phyloP scores from a whole-genome alignment of 2,797 vertebrate genomes.

The Fundulus diaphanus region DNA sequence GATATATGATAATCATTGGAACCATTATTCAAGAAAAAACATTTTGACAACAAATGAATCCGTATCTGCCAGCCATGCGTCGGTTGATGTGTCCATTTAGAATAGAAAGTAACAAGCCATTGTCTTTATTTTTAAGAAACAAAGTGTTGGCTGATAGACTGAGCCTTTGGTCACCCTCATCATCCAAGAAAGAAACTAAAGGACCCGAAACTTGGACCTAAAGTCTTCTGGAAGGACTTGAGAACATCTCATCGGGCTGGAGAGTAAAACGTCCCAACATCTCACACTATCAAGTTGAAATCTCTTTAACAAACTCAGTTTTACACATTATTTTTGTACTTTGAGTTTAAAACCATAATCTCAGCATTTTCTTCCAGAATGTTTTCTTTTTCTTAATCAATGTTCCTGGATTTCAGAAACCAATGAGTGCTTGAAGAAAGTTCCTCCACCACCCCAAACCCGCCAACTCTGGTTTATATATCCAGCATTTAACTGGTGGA shows the following conservation, averaged over 20 bases:
- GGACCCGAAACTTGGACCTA: conserved; percentile 44
- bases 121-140: conserved; percentile 2
- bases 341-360: conserved; percentile 12
- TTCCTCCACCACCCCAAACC: conserved; percentile 16
- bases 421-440: conserved; percentile 28
- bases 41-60: conserved; percentile 20
- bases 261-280: conserved; percentile 17
- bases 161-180: conserved; percentile 16
- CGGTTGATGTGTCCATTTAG: conserved; percentile 23
- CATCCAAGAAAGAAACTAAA: conserved; percentile 22
- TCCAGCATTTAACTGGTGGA: conserved; percentile 47
- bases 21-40: conserved; percentile 1
- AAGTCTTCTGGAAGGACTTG: conserved; percentile 27
- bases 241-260: conserved; percentile 19
- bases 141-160: conserved; percentile 20
- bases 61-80: conserved; percentile 15
- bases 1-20: neutral
- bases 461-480: conserved; percentile 23
- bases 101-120: conserved; percentile 29
- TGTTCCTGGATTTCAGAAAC: conserved; percentile 29
- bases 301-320: conserved; percentile 37
- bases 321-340: conserved; percentile 45
- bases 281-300: conserved; percentile 21
- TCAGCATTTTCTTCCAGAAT: neutral
- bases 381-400: conserved; percentile 7